Evolutionary conservation across 2,888 invertebrate species (phyloP).

Genomic region (Carcina quercana): DNA sequence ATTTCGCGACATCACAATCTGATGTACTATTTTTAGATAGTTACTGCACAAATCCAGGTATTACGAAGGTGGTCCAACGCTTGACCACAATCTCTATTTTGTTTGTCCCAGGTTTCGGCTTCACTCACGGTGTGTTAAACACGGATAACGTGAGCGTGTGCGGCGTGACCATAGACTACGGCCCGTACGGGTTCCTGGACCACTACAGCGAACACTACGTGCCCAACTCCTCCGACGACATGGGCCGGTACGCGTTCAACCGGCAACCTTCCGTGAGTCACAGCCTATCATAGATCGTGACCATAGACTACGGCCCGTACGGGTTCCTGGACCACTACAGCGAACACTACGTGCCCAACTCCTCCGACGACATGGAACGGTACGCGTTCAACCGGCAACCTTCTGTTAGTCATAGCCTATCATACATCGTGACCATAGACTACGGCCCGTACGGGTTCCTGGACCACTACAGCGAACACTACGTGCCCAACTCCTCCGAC

Average conservation of each 20-base stretch:
- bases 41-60: too few relatives aligned
- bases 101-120: conserved; percentile 53
- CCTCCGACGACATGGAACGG: conserved; percentile 55
- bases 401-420: conserved; percentile 42
- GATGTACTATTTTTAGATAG: too few relatives aligned
- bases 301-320: conserved; percentile 79
- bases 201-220: conserved; percentile 46
- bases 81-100: too few relatives aligned
- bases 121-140: conserved; percentile 78
- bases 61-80: too few relatives aligned
- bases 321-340: conserved; percentile 58
- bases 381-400: conserved; percentile 55
- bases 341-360: conserved; percentile 48
- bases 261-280: conserved; percentile 49
- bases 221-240: conserved; percentile 56
- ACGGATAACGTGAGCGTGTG: conserved; percentile 76
- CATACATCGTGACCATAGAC: conserved; percentile 80
- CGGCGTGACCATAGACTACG: conserved; percentile 80
- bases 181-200: conserved; percentile 70
- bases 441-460: conserved; percentile 76
- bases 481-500: conserved; percentile 56
- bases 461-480: conserved; percentile 47
- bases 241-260: conserved; percentile 51
- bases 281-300: conserved; percentile 45
- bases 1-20: too few relatives aligned